Evolutionary conservation across 2,888 invertebrate genomes (phyloP), one percentile per base, ranked within the genome.

Genomic region (Caenorhabditis doughertyi): DNA sequence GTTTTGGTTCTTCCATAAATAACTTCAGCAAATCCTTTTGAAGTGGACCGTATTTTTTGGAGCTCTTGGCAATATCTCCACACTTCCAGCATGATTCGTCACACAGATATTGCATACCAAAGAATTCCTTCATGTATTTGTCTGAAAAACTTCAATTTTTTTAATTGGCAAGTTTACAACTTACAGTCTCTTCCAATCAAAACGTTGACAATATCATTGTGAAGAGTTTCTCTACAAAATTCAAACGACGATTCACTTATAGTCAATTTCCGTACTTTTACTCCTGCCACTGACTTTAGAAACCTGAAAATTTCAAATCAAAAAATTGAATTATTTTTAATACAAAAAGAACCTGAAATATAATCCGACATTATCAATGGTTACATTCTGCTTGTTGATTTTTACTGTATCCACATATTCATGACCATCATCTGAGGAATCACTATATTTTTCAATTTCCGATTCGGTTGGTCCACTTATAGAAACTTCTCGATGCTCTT

Each of bases 271-370:
- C 39, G 23, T 3, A 62, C 42, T 23, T 44, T 42, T 0, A 62
- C 60, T 44, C n/a, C 44, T 9, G 44, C 60, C 16, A 62, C 27
- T 0, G 39, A 16, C n/a, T 62, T 62, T n/a, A 62, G 25, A 44
- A 62, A 62, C 23, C 60, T 62, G 13, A 27, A 62, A 44, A 47
- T 18, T 35, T 47, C n/a, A 18, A 1, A n/a, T 47, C 18, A 18
- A 18, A 21, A 23, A 13, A 21, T 18, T 47, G 23, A n/a, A n/a
- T 42, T 23, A 42, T 42, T 23, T 42, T 8, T n/a, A 8, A 44
- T 44, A 9, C 11, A 27, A n/a, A 2, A 9, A 27, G 11, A 13
- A 58, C 58, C 13, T 58, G 23, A 35, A 58, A 23, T 58, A 58
- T 7, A 0, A 2, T 0, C 8, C 1, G 16, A 27, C 5, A 27